These are phyloP conservation scores for Trichogramma evanescens DNA, from an alignment of 2,888 invertebrate species.

Conservation along the genomic window DNA sequence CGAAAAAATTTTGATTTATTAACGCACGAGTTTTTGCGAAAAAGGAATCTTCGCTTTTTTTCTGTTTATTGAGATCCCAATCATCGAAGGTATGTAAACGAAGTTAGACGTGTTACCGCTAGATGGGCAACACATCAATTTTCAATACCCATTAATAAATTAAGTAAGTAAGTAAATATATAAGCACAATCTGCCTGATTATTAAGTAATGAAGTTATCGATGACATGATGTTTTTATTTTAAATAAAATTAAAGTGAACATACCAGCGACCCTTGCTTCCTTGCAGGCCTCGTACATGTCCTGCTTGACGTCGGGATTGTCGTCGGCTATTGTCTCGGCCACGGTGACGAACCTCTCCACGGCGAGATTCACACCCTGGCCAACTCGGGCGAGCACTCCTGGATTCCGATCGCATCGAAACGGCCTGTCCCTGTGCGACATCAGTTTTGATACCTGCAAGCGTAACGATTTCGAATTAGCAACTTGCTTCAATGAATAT, in stretches of 20 bases:
- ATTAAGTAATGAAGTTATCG: no score
- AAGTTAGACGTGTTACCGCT: no score
- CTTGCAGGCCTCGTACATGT: constrained; percentile 98
- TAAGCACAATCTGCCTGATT: no score
- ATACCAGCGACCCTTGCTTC: constrained; percentile 92
- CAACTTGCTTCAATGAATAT: background rate
- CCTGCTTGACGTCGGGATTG: constrained; percentile 91
- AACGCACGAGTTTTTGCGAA: no score
- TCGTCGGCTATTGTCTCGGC: constrained; percentile 98
- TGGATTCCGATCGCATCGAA: constrained; percentile 55
- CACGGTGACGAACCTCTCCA: constrained; percentile 95
- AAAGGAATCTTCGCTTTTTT: no score
- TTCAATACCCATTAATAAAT: no score
- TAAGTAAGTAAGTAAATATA: no score
- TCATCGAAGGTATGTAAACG: no score
- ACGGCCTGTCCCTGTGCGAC: constrained; percentile 65
- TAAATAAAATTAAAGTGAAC: constrained; percentile 24
- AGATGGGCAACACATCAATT: no score
- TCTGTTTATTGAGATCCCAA: no score
- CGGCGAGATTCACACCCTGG: constrained; percentile 92
- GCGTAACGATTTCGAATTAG: constrained; percentile 4
- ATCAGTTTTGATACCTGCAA: constrained; percentile 85
- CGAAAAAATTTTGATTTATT: no score
- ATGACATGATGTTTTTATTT: no score
- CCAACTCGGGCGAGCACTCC: constrained; percentile 85